Base-by-base conservation (phyloP, 2,113 vertebrate species). In the Sceloporus tristichus region DNA sequence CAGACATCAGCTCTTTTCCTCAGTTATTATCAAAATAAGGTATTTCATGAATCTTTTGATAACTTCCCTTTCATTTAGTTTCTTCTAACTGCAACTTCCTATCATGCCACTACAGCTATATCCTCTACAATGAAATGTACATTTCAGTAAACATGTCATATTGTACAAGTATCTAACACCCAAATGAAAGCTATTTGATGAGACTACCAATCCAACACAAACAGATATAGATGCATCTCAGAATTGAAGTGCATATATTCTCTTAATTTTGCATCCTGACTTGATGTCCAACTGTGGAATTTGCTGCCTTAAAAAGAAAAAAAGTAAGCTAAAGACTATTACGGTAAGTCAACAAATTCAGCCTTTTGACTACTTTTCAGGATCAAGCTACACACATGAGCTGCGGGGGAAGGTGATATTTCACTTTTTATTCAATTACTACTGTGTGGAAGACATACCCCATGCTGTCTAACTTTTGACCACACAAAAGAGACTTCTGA, bases 221-320 rank as follows among this genome's bases (percentile, higher is more conserved):
- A 59, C 5, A 74, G 23, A 68, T 68, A 48, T n/a, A 42, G 38
- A 23, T 66, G 10, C 16, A 79, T 29, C 27, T 23, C 34, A 4
- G n/a, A 18, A 29, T 80, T 59, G 18, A 80, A 82, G 83, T 54
- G 82, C 77, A 38, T 19, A 40, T 0, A 0, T 18, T 80, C 76
- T 90, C 40, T 40, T 78, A 19, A 66, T 66, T 86, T 86, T 73
- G 3, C 74, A 78, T 71, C n/a, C 86, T 88, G 40, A 2, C 42
- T 77, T 29, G 90, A 91, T 82, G 84, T 90, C 29, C n/a, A 66
- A 74, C 84, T 80, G 78, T n/a, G 16, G 0, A 0, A 87, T 73
- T 23, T 84, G 7, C 1, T 89, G 82, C 68, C 74, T 95, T 84
- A 54, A 82, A 90, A 88, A 79, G 86, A 82, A 9, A 80, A 71